Evolutionary conservation across 30 jellyfish, hydroid and myxozoan species (phyloP).

Genomic region (Mastigias papua): DNA sequence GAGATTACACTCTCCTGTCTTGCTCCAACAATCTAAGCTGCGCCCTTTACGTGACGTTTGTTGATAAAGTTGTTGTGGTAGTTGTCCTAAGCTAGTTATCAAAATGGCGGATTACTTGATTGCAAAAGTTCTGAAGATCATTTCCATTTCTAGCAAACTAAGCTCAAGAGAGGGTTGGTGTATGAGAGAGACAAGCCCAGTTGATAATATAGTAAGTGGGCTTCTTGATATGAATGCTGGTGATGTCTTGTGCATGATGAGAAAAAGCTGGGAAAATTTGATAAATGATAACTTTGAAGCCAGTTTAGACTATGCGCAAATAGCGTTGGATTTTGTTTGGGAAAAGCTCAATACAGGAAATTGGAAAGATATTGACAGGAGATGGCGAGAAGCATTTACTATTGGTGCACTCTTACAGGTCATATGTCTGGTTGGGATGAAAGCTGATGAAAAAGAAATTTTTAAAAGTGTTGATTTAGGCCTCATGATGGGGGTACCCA

Average conservation of each 20-base stretch:
- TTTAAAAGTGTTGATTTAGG: conserved; percentile 89
- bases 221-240: background rate
- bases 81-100: background rate
- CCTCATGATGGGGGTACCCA: conserved; percentile 95
- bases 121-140: background rate
- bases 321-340: conserved; percentile 82
- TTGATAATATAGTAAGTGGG: background rate
- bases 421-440: conserved; percentile 46
- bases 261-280: conserved; percentile 34
- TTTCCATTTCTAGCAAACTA: background rate
- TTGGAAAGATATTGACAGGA: conserved; percentile 87
- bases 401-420: conserved; percentile 75
- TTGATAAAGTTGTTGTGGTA: background rate
- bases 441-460: conserved; percentile 15
- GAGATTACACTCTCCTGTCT: background rate
- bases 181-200: conserved; percentile 5
- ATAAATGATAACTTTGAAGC: conserved; percentile 19
- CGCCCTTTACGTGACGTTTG: background rate
- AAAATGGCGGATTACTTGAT: background rate
- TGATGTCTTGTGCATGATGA: conserved; percentile 26
- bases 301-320: conserved; percentile 37
- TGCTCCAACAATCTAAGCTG: background rate
- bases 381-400: conserved; percentile 87
- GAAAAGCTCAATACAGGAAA: conserved; percentile 92
- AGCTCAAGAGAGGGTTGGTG: background rate